Base-by-base conservation (phyloP, 1,140 invertebrate species). In the Eriocheir sinensis region DNA sequence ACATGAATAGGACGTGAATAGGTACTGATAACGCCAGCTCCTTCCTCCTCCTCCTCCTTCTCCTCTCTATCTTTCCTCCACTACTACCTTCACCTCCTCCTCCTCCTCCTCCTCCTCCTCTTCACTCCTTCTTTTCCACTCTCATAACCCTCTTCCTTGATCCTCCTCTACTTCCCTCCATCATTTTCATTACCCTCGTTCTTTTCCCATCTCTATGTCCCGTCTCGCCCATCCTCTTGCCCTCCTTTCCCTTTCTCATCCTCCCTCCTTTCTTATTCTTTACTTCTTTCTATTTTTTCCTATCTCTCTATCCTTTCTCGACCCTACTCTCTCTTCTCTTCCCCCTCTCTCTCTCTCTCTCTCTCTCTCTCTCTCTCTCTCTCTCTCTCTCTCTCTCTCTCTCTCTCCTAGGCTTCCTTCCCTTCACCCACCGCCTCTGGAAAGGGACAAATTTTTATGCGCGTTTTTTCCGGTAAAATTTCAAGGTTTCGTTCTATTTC, bases 401-500 rank as follows among this genome's bases (percentile, higher is more conserved):
- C 44, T n/a, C 4, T 48, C 44, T 4, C 4, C 44, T 48, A 8
- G 15, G 44, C 44, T 15, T 48, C 44, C 44, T 48, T 15, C 44
- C 15, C 44, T 15, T 48, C 44, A 4, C 15, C 44, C 4, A 21
- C 48, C 48, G 6, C 27, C 21, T n/a, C 60, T 6, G 60, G 21
- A 48, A 48, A 48, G 44, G 44, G 44, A 48, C 4, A 48, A n/a
- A 72, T 72, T 72, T 72, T 72, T 72, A 72, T 72, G 1, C 60
- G 0, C 60, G 6, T 72, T n/a, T 72, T 72, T 4, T 72, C 60
- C 60, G 60, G 60, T n/a, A n/a, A n/a, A n/a, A n/a, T 72, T 72
- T 72, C n/a, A 72, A 72, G 60, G 60, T 72, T 72, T n/a, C 60
- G 27, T 72, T 72, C 60, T 72, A 72, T 72, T n/a, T 72, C 60